phyloP scores from a whole-genome alignment of 2,797 vertebrate genomes.

The Enteromius treurensis region DNA sequence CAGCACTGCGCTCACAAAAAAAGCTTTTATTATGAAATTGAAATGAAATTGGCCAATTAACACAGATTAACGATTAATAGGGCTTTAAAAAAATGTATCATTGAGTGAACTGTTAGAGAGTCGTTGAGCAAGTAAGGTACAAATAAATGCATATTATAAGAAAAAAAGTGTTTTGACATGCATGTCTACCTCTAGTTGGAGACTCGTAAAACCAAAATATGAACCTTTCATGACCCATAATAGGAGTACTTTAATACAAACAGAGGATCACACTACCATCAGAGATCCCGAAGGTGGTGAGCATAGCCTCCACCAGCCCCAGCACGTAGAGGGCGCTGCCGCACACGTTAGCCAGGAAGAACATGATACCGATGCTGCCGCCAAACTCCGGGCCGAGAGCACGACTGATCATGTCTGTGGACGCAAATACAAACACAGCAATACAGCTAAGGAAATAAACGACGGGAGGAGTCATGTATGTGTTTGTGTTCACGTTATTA shows the following conservation, averaged over 20 bases:
- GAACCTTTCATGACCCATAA: too few species aligned
- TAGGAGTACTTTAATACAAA: background rate
- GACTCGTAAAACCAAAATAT: too few species aligned
- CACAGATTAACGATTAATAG: too few species aligned
- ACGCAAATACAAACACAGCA: background rate
- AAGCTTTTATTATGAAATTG: too few species aligned
- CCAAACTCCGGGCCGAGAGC: conserved; percentile 90
- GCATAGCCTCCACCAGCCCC: conserved; percentile 86
- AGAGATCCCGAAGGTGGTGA: conserved; percentile 82
- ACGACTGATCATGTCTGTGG: conserved; percentile 90
- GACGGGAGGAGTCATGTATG: background rate
- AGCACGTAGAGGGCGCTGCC: conserved; percentile 86
- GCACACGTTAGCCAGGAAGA: conserved; percentile 90
- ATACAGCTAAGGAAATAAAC: conserved; percentile 17
- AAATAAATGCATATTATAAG: too few species aligned
- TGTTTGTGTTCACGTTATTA: background rate
- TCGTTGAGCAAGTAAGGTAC: too few species aligned
- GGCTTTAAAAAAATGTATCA: too few species aligned
- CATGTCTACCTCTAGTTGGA: too few species aligned
- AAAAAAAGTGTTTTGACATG: too few species aligned
- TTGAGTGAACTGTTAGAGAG: too few species aligned
- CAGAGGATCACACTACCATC: conserved; percentile 72
- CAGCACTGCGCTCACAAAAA: too few species aligned
- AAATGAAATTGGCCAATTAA: too few species aligned
- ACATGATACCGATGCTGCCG: conserved; percentile 92